Conservation (phyloP, 2,797 vertebrate genomes). For the Brachyalestes nurse region DNA sequence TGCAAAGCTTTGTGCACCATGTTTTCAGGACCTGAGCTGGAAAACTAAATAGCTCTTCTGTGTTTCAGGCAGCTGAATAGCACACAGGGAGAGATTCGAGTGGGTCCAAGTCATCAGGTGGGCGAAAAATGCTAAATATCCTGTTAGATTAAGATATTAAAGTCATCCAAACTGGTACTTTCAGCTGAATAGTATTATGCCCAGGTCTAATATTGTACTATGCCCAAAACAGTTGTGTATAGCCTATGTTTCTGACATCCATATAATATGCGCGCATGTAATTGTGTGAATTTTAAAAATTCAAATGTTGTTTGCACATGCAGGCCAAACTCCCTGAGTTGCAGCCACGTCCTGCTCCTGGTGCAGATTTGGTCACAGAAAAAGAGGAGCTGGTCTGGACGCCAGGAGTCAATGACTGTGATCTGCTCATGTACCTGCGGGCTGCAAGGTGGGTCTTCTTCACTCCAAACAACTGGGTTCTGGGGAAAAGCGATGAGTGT, state of each 20-base stretch:
- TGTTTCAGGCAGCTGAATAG: constrained; percentile 94
- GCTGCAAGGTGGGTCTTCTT: constrained; percentile 87
- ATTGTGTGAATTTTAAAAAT: not conserved
- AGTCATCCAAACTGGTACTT: not conserved
- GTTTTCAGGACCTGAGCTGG: constrained; percentile 1
- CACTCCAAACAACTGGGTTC: not conserved
- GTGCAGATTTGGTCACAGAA: constrained; percentile 85
- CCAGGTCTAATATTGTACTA: too few relatives aligned
- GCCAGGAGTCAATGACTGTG: constrained; percentile 97
- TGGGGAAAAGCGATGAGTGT: not conserved
- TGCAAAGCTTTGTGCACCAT: not conserved
- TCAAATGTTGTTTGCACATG: not conserved
- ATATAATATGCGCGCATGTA: not conserved
- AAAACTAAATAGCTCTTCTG: constrained; percentile 20
- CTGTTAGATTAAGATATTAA: not conserved
- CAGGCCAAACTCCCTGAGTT: constrained; percentile 97
- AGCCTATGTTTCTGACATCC: not conserved
- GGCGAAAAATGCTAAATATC: constrained; percentile 32
- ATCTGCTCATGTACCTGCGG: constrained; percentile 98
- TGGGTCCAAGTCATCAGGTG: constrained; percentile 98
- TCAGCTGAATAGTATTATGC: too few relatives aligned
- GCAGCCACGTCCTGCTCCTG: constrained; percentile 84
- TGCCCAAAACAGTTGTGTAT: too few relatives aligned
- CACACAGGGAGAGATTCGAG: constrained; percentile 97
- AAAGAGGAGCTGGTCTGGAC: constrained; percentile 97